Evolutionary conservation across 1,140 invertebrate genomes (phyloP), one percentile per base, ranked within the genome.

Genomic region (Drosophila carrolli): DNA sequence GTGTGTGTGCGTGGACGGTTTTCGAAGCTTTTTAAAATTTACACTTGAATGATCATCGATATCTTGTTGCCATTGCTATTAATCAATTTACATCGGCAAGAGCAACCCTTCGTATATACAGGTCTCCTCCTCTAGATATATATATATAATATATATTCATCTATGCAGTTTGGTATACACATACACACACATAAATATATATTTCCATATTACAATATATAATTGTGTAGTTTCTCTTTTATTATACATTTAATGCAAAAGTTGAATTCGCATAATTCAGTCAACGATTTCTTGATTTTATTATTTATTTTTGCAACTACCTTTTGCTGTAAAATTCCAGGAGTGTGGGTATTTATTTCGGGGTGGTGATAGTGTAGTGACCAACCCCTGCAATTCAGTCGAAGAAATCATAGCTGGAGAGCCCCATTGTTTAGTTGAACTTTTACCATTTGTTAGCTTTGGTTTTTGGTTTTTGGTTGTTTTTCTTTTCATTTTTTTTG

Each of bases 1-100:
- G 55, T 61, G 44, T 72, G 72, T 76, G 84, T 86, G 79, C 81
- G 90, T 91, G 90, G 90, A 91, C 90, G 90, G 90, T 91, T 77
- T 74, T 88, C 85, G 75, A 91, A 91, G 90, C 90, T 70, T 83
- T 51, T 85, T 78, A 66, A 71, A 73, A 81, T 81, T 62, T 75
- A 86, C 82, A 75, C 67, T 80, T 82, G 61, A 81, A 74, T 74
- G 61, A 62, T 82, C 27, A 51, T 79, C 58, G 61, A 44, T 54
- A 68, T 73, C 48, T 66, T 66, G 56, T 55, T 71, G 32, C 37
- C 59, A 41, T 61, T 43, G 54, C 14, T 62, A 29, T 65, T 32
- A 35, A 40, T 53, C 38, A 67, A 70, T 51, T 54, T 56, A 65
- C 40, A 62, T 54, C 46, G 55, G 50, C 65, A 41, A 43, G 48